Conservation (phyloP, 2,113 vertebrate species). For the Xiphias gladius region DNA sequence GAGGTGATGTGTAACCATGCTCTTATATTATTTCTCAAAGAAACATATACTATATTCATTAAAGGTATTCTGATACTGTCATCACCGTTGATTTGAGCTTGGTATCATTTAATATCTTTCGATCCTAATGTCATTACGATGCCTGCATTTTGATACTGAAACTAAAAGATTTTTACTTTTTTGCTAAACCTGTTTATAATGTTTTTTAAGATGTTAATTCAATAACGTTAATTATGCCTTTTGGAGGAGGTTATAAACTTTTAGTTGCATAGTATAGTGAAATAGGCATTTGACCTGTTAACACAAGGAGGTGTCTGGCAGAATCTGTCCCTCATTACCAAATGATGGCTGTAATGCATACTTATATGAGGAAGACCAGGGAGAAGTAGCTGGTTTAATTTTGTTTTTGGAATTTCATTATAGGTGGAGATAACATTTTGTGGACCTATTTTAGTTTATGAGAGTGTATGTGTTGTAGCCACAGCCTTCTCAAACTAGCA, state of each 20-base stretch:
- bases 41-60: not conserved
- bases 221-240: no score
- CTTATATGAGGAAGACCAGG: not conserved
- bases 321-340: no score
- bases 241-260: no score
- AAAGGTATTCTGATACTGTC: not conserved
- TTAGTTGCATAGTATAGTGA: no score
- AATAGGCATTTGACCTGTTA: no score
- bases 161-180: no score
- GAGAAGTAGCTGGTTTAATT: not conserved
- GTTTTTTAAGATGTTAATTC: no score
- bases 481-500: not conserved
- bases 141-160: not conserved
- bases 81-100: not conserved
- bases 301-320: no score
- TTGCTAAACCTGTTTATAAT: not conserved
- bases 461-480: constrained; percentile 6
- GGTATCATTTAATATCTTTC: not conserved
- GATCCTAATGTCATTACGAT: not conserved
- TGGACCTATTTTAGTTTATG: not conserved
- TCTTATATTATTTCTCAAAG: not conserved
- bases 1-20: not conserved
- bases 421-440: not conserved
- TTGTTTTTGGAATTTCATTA: not conserved
- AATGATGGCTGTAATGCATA: not conserved